Base-by-base conservation (phyloP, 2,797 vertebrate species). In the Sarcoramphus papa region DNA sequence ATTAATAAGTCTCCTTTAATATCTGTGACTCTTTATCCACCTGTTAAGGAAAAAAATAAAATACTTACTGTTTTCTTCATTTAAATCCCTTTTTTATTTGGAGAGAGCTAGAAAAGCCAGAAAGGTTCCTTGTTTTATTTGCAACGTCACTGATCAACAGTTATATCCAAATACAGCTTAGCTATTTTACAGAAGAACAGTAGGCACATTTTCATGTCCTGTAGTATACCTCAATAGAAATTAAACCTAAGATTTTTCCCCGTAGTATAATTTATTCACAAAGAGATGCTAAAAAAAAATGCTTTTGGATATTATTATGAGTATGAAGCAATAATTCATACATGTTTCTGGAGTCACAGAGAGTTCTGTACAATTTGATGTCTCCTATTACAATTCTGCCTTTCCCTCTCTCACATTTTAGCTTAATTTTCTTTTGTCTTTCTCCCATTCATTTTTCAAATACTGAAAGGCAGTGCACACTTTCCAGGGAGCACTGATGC, bases 371-470 rank as follows among this genome's bases (percentile, higher is more conserved):
- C 40, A 85, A 57, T 81, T 62, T 84, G 43, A 59, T 33, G 27
- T 63, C 28, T 94, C 45, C 68, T 86, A 41, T 77, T 92, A 80
- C 31, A 95, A 75, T 89, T 85, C 18, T 37, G 20, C 31, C 37
- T 94, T 93, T 68, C 56, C n/a, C 48, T 72, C 89, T 62, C 85
- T 33, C 41, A 13, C 56, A 94, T 91, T 31, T 94, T 85, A 77
- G 60, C 48, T 92, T 96, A 86, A 95, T 96, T 95, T 92, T 93
- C 43, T 96, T 93, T 95, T 96, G 64, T 54, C 57, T 97, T 96
- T 68, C 51, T 43, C 59, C 75, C 87, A 90, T 88, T 89, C 82
- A 86, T 97, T 97, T 96, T 92, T 80, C 74, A 91, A 92, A 72
- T 73, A 67, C 35, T 74, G 33, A 91, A 97, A 85, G 90, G 85